phyloP scores from a whole-genome alignment of 2,888 invertebrate genomes.

The Melieria omissa region DNA sequence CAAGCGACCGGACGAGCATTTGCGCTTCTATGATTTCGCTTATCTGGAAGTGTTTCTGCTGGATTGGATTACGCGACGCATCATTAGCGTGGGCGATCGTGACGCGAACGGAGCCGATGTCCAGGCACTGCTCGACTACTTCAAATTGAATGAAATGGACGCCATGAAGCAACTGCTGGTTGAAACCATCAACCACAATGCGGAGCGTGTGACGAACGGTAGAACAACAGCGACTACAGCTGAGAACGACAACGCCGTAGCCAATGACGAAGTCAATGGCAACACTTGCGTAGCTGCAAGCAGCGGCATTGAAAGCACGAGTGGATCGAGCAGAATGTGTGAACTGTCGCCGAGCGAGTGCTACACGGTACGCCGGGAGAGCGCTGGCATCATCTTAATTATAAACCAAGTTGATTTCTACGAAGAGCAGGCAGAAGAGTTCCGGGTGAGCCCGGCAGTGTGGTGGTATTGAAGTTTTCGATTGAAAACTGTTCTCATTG shows the following conservation, averaged over 20 bases:
- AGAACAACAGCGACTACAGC: neutral
- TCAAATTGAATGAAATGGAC: conserved; percentile 57
- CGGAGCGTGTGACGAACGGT: conserved; percentile 3
- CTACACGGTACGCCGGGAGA: conserved; percentile 49
- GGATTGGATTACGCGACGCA: conserved; percentile 57
- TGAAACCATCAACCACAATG: conserved; percentile 50
- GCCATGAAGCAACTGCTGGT: conserved; percentile 50
- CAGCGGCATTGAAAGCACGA: neutral
- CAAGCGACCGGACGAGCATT: conserved; percentile 44
- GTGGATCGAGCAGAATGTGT: neutral
- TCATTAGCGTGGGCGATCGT: conserved; percentile 53
- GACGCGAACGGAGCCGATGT: conserved; percentile 53
- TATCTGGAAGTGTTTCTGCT: conserved; percentile 62
- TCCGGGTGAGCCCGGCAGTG: conserved; percentile 40
- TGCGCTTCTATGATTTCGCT: conserved; percentile 55
- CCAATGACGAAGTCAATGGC: conserved; percentile 5
- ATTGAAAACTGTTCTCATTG: neutral
- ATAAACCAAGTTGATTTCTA: conserved; percentile 61
- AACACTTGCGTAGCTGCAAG: neutral
- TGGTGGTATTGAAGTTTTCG: too few relatives aligned
- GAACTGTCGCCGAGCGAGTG: conserved; percentile 41
- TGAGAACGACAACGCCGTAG: neutral
- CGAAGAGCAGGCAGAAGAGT: conserved; percentile 48
- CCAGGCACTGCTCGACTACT: conserved; percentile 54
- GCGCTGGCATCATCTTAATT: conserved; percentile 60